Evolutionary conservation across 2,113 vertebrate species (phyloP).

Genomic region (Gnathonemus echidnorhynchus): DNA sequence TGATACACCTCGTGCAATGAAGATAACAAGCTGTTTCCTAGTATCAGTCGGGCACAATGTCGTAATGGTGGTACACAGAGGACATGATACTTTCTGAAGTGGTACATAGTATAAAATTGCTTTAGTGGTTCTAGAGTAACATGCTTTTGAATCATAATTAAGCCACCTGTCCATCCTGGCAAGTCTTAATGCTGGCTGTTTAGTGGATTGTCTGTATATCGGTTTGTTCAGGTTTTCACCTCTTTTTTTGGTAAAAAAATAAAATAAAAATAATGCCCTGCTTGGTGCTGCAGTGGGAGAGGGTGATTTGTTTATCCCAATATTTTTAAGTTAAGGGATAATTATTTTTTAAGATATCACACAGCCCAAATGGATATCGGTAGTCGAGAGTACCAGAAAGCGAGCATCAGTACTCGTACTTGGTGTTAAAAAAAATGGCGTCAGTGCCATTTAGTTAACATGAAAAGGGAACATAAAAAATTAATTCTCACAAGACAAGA

Average conservation of each 20-base stretch:
- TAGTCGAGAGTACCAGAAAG: neutral
- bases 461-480: neutral
- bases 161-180: neutral
- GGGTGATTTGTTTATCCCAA: neutral
- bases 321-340: neutral
- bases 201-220: neutral
- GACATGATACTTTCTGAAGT: neutral
- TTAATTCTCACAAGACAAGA: neutral
- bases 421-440: too few relatives aligned
- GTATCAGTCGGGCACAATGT: neutral
- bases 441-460: too few relatives aligned
- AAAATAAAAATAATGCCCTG: neutral
- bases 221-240: neutral
- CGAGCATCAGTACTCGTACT: neutral
- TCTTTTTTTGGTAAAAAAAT: neutral
- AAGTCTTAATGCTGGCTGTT: neutral
- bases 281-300: neutral
- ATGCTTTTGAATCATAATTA: neutral
- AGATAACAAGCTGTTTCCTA: neutral
- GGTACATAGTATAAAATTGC: neutral
- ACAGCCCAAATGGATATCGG: neutral
- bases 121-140: neutral
- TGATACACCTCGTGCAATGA: neutral
- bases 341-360: neutral
- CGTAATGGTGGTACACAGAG: neutral